Evolutionary conservation across 2,797 vertebrate species (phyloP).

Genomic region (Spinibarbus caldwelli): DNA sequence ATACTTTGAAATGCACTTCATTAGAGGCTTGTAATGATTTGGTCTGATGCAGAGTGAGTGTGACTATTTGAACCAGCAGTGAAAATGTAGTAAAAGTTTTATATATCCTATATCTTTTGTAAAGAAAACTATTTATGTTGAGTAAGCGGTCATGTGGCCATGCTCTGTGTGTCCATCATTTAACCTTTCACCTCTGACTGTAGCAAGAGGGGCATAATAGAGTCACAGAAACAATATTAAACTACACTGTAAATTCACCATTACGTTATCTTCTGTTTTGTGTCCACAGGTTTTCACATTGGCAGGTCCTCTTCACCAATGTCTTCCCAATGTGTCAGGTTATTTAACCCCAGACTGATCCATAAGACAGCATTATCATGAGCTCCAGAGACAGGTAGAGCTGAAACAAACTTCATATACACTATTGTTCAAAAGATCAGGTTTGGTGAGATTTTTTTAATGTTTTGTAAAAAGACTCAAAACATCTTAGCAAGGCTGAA

Average conservation of each 20-base stretch:
- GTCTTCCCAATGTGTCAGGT: slow-evolving; percentile 97
- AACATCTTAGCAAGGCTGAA: neutral
- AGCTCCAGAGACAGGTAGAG: slow-evolving; percentile 95
- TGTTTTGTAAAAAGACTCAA: neutral
- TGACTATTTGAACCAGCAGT: too few relatives aligned
- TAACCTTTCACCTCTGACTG: neutral
- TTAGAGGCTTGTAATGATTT: neutral
- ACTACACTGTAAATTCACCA: neutral
- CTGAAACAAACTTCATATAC: neutral
- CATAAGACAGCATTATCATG: slow-evolving; percentile 94
- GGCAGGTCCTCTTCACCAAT: slow-evolving; percentile 89
- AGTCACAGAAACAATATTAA: neutral
- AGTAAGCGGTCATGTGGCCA: too few relatives aligned
- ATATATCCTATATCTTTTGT: too few relatives aligned
- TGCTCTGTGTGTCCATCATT: slow-evolving; percentile 2
- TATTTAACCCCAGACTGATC: slow-evolving; percentile 89
- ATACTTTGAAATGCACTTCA: neutral
- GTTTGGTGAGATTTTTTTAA: neutral
- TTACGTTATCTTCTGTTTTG: neutral
- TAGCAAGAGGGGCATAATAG: too few relatives aligned
- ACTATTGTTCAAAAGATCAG: neutral
- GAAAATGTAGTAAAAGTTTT: too few relatives aligned
- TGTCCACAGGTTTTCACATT: slow-evolving; percentile 41
- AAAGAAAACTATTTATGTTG: too few relatives aligned
- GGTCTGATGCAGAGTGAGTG: neutral